phyloP scores from a whole-genome alignment of 2,797 vertebrate genomes.

The Muscicapa comitata region DNA sequence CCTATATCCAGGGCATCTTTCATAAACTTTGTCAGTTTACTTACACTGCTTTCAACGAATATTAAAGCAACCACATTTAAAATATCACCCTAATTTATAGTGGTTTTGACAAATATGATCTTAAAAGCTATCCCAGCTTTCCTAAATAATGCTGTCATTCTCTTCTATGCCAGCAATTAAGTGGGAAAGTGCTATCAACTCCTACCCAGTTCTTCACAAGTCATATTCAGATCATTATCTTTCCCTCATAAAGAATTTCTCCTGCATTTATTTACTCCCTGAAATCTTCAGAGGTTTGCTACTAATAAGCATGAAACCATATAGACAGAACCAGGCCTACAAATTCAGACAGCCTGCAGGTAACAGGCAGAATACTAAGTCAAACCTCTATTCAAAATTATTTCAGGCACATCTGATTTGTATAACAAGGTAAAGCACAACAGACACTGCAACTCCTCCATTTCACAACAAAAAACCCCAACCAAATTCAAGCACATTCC shows the following conservation, averaged over 20 bases:
- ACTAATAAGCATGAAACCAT: background rate
- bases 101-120: background rate
- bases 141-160: background rate
- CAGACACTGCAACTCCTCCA: background rate
- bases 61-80: background rate
- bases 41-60: background rate
- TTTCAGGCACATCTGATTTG: background rate
- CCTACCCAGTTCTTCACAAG: background rate
- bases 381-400: background rate
- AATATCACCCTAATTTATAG: background rate
- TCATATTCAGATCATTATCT: background rate
- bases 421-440: background rate
- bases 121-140: background rate
- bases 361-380: background rate
- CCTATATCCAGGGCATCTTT: background rate
- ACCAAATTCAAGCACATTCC: background rate
- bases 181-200: background rate
- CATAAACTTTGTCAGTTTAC: background rate
- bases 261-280: background rate
- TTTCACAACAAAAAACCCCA: background rate
- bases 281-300: background rate
- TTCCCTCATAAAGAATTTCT: background rate
- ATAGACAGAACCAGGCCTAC: background rate
- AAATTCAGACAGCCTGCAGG: background rate
- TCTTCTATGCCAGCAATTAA: background rate